Evolutionary conservation across 1,140 invertebrate species (phyloP).

Genomic region (Cardiocondyla obscurior): DNA sequence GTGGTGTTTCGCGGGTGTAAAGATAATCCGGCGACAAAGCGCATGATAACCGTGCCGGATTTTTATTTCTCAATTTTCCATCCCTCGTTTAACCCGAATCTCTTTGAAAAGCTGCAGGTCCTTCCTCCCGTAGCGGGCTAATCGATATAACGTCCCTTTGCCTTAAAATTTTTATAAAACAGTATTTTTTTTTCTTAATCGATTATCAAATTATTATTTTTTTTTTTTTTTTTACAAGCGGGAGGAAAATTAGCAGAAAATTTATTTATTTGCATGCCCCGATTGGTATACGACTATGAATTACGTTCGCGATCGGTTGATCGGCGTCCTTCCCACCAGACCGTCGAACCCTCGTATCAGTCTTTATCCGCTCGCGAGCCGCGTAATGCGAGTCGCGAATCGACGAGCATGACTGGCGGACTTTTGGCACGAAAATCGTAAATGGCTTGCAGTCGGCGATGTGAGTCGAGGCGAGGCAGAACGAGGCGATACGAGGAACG

Average conservation of each 20-base stretch:
- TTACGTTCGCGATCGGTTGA: constrained; percentile 9
- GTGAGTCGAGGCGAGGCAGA: constrained; percentile 70
- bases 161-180: neutral
- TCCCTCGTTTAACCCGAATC: neutral
- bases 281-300: neutral
- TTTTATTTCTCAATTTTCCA: constrained; percentile 5
- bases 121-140: neutral
- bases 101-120: neutral
- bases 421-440: constrained; percentile 72
- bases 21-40: neutral
- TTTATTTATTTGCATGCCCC: neutral
- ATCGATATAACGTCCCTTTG: neutral
- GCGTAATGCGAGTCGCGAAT: constrained; percentile 58
- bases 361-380: constrained; percentile 26
- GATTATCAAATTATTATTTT: neutral
- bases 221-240: neutral
- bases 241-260: neutral
- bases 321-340: neutral
- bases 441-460: constrained; percentile 74
- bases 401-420: constrained; percentile 72
- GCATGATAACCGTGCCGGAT: neutral
- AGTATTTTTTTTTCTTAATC: neutral
- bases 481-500: constrained; percentile 71
- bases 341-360: neutral
- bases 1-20: neutral